Conservation (phyloP, 2,888 invertebrate species). For the Chymomyza caudatula region DNA sequence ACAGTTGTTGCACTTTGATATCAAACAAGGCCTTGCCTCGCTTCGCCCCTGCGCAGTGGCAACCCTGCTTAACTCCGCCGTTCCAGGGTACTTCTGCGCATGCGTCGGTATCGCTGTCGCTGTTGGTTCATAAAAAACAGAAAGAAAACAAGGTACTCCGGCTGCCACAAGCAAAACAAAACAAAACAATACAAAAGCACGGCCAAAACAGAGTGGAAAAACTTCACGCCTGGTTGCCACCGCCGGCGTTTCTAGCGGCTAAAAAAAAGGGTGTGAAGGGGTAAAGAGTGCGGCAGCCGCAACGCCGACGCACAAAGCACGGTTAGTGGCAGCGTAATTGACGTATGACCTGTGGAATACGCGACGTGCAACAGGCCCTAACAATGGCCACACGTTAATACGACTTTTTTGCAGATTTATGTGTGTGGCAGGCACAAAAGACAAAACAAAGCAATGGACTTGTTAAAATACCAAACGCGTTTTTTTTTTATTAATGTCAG, state of each 20-base stretch:
- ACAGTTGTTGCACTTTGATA: slow-evolving; percentile 57
- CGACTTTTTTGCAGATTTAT: background rate
- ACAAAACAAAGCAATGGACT: slow-evolving; percentile 8
- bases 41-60: background rate
- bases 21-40: slow-evolving; percentile 25
- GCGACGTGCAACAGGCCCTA: slow-evolving; percentile 27
- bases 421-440: slow-evolving; percentile 8
- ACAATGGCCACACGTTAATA: slow-evolving; percentile 1
- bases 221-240: slow-evolving; percentile 55
- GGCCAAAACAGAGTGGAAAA: slow-evolving; percentile 57
- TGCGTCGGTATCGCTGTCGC: background rate
- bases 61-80: slow-evolving; percentile 33
- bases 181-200: slow-evolving; percentile 44
- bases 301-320: background rate
- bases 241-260: background rate
- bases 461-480: background rate
- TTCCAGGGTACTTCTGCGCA: slow-evolving; percentile 7
- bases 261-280: background rate
- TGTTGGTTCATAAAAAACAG: background rate
- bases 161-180: slow-evolving; percentile 20
- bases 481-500: slow-evolving; percentile 7
- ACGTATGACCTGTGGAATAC: slow-evolving; percentile 36
- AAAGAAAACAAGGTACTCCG: slow-evolving; percentile 5
- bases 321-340: slow-evolving; percentile 7
- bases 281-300: background rate